These are phyloP conservation scores for Tetragnatha versicolor DNA, from an alignment of 1,140 invertebrate genomes.

Conservation along the genomic window DNA sequence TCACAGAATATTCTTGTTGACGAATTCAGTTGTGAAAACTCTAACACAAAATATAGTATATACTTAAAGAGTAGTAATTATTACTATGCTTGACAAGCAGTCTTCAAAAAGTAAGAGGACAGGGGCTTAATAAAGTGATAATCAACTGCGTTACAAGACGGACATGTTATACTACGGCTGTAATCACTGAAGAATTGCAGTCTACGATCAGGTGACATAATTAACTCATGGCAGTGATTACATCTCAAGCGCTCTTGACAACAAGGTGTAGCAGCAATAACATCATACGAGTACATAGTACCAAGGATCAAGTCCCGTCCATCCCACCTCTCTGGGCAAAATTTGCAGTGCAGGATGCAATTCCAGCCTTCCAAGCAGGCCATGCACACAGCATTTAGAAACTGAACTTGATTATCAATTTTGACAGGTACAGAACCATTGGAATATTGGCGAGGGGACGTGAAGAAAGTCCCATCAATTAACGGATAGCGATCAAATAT, in stretches of 20 bases:
- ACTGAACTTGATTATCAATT: conserved; percentile 76
- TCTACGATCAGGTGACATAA: conserved; percentile 81
- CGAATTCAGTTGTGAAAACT: too few species aligned
- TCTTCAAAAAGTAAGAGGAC: conserved; percentile 60
- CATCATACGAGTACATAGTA: conserved; percentile 97
- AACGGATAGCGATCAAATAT: conserved; percentile 97
- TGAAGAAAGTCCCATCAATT: conserved; percentile 96
- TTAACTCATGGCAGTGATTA: conserved; percentile 84
- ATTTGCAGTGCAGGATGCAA: conserved; percentile 76
- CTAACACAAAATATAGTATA: too few species aligned
- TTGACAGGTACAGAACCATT: conserved; percentile 86
- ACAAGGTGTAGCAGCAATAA: conserved; percentile 95
- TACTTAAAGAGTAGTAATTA: too few species aligned
- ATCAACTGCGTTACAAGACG: conserved; percentile 86
- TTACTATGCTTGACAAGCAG: conserved; percentile 35
- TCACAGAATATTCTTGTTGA: too few species aligned
- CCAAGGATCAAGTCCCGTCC: conserved; percentile 91
- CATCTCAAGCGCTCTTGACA: conserved; percentile 92
- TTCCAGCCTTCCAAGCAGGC: conserved; percentile 82
- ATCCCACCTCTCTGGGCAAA: conserved; percentile 88
- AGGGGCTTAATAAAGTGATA: conserved; percentile 94
- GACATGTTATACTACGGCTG: conserved; percentile 88
- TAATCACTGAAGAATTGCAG: conserved; percentile 95
- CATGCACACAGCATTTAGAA: conserved; percentile 92
- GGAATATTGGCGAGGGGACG: conserved; percentile 88